A percentile compares a stretch with the other conserved stretches of the same genome.
Evolutionary conservation across 2,888 invertebrate genomes (phyloP).

Genomic region (Mimachlamys varia): DNA sequence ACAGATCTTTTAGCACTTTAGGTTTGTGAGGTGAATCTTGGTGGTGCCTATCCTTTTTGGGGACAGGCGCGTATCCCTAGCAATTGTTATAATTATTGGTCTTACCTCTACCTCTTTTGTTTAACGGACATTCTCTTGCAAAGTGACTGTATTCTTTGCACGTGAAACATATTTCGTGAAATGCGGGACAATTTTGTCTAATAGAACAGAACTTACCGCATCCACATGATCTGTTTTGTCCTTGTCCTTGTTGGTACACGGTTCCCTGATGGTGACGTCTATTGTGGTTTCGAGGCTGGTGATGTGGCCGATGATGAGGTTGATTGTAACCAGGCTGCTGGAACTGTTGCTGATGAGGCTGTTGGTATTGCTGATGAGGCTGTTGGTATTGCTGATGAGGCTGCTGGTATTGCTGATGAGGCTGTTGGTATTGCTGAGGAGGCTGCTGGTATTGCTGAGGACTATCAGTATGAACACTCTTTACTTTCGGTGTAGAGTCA

Average conservation of each 20-base stretch:
- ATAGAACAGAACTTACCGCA: conserved; percentile 32
- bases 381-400: too few relatives aligned
- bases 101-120: not conserved
- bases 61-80: conserved; percentile 18
- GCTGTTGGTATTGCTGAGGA: too few relatives aligned
- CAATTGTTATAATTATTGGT: not conserved
- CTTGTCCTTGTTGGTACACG: not conserved
- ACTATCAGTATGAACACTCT: too few relatives aligned
- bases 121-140: not conserved
- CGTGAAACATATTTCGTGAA: not conserved
- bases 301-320: not conserved
- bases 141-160: conserved; percentile 36
- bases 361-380: too few relatives aligned
- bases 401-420: too few relatives aligned
- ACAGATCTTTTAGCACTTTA: not conserved
- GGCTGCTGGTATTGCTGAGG: too few relatives aligned
- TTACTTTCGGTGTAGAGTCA: not conserved
- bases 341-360: not conserved
- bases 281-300: not conserved
- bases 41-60: not conserved
- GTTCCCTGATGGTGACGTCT: not conserved
- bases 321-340: too few relatives aligned
- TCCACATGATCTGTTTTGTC: conserved; percentile 37
- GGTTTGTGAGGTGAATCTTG: not conserved
- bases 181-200: conserved; percentile 17